Conservation (phyloP, 2,888 invertebrate genomes). For the Cyclophora albipunctata region DNA sequence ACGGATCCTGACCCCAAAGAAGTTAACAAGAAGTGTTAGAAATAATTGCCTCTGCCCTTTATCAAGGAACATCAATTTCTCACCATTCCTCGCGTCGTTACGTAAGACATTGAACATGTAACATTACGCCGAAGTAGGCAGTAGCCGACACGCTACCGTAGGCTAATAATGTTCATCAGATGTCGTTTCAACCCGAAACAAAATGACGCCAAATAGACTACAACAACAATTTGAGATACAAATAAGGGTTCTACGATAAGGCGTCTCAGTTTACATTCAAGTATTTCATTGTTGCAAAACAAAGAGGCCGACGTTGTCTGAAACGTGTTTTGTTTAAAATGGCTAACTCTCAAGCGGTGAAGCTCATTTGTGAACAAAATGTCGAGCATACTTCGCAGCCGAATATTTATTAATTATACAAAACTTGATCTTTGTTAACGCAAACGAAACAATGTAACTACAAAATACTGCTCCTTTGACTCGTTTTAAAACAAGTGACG, state of each 20-base stretch:
- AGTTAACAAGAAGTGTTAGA: too few relatives aligned
- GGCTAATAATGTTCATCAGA: slow-evolving; percentile 17
- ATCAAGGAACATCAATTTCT: too few relatives aligned
- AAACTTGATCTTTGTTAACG: neutral
- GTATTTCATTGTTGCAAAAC: slow-evolving; percentile 59
- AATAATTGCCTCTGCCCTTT: too few relatives aligned
- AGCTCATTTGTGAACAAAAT: slow-evolving; percentile 19
- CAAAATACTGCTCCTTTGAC: neutral
- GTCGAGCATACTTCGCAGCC: slow-evolving; percentile 19
- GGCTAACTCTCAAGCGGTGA: slow-evolving; percentile 32
- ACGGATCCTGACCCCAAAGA: too few relatives aligned
- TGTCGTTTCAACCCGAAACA: slow-evolving; percentile 16
- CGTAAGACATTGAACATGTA: slow-evolving; percentile 5
- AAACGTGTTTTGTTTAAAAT: slow-evolving; percentile 58
- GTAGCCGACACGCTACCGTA: slow-evolving; percentile 22
- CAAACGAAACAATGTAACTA: neutral
- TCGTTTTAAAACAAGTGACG: neutral
- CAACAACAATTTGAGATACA: slow-evolving; percentile 55
- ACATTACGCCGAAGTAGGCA: neutral
- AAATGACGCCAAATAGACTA: slow-evolving; percentile 41
- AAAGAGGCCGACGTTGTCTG: slow-evolving; percentile 49
- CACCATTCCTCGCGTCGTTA: slow-evolving; percentile 4
- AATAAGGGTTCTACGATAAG: slow-evolving; percentile 60
- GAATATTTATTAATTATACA: slow-evolving; percentile 11
- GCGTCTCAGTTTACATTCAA: slow-evolving; percentile 51